Conservation (phyloP, 2,888 invertebrate genomes). For the Hydrotaea diabolus region DNA sequence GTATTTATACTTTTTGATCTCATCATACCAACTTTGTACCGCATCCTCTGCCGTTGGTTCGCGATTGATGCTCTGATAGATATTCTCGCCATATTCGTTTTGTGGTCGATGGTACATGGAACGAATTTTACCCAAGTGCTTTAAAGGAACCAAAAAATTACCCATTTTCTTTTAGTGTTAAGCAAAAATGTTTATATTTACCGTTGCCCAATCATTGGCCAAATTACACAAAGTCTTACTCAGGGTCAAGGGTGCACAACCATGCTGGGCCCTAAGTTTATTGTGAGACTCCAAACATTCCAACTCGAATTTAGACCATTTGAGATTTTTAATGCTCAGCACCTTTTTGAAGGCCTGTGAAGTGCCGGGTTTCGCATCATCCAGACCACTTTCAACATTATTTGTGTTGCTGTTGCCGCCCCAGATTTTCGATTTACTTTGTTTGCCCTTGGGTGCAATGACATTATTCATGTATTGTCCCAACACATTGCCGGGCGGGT, state of each 20-base stretch:
- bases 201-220: conserved; percentile 87
- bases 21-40: conserved; percentile 86
- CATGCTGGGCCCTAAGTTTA: conserved; percentile 85
- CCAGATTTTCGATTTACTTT: conserved; percentile 25
- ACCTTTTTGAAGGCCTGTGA: conserved; percentile 74
- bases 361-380: conserved; percentile 71
- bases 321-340: not conserved
- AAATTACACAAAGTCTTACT: conserved; percentile 85
- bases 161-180: too few relatives aligned
- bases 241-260: conserved; percentile 85
- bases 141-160: not conserved
- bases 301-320: conserved; percentile 82
- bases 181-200: conserved; percentile 61
- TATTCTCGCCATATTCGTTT: conserved; percentile 91
- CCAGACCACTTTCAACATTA: not conserved
- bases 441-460: conserved; percentile 56
- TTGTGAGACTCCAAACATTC: conserved; percentile 90
- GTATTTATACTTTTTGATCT: conserved; percentile 87
- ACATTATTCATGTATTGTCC: conserved; percentile 64
- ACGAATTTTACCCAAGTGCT: conserved; percentile 80
- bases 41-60: conserved; percentile 82
- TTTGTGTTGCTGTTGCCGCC: conserved; percentile 41
- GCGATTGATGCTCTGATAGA: conserved; percentile 88
- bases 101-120: conserved; percentile 88
- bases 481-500: conserved; percentile 68